phyloP scores from a whole-genome alignment of 2,113 vertebrate species.

The Paraplagusia blochii region DNA sequence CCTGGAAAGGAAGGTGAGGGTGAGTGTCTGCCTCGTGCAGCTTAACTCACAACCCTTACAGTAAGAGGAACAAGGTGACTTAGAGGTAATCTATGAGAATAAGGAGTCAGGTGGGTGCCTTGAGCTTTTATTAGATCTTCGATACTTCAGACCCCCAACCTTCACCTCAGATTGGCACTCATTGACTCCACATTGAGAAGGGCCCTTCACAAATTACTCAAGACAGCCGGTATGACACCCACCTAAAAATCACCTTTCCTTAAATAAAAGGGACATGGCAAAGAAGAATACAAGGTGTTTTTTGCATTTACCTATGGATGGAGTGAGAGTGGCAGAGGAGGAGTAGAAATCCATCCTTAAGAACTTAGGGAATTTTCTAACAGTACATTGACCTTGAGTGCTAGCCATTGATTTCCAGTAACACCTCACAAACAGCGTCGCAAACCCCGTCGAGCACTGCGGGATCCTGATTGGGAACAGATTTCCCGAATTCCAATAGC shows the following conservation, averaged over 20 bases:
- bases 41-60: slow-evolving; percentile 69
- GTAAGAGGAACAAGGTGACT: slow-evolving; percentile 79
- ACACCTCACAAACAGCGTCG: slow-evolving; percentile 88
- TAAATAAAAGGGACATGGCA: slow-evolving; percentile 65
- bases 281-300: slow-evolving; percentile 80
- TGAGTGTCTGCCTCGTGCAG: slow-evolving; percentile 68
- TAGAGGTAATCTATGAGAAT: slow-evolving; percentile 80
- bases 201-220: slow-evolving; percentile 66
- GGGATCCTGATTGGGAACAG: slow-evolving; percentile 96
- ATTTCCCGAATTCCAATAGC: slow-evolving; percentile 98
- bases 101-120: slow-evolving; percentile 73
- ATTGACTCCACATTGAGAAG: slow-evolving; percentile 61
- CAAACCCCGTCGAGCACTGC: slow-evolving; percentile 89
- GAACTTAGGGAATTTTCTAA: slow-evolving; percentile 95
- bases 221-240: slow-evolving; percentile 72
- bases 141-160: slow-evolving; percentile 63
- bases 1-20: slow-evolving; percentile 60
- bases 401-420: slow-evolving; percentile 97
- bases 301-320: slow-evolving; percentile 78
- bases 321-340: slow-evolving; percentile 51
- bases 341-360: slow-evolving; percentile 89
- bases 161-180: slow-evolving; percentile 64
- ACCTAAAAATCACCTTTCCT: slow-evolving; percentile 67
- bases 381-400: slow-evolving; percentile 99
- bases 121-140: slow-evolving; percentile 80